Base-by-base conservation (phyloP, 2,888 invertebrate genomes). In the Parnassius orleans region DNA sequence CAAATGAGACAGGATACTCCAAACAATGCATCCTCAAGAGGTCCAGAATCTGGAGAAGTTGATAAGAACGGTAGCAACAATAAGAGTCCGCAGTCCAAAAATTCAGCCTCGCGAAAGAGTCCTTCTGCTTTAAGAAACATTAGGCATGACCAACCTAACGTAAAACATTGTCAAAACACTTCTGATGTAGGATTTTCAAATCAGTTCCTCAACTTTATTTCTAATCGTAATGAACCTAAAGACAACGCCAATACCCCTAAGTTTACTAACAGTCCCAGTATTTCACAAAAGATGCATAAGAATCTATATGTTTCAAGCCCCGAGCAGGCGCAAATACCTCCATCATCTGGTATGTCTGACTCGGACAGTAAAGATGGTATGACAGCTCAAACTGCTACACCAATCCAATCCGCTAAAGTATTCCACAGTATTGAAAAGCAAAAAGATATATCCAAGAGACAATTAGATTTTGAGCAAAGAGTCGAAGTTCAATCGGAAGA, bases 161-260 rank as follows among this genome's bases (percentile, higher is more conserved):
- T 80, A 0, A 91, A 90, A 75, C 68, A 82, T 53, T 81, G 84
- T 11, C 86, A 86, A 67, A 83, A 89, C 67, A 81, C 90, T n/a
- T 81, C 88, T 51, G 91, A 90, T 57, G 80, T 88, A 61, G 92
- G 92, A 53, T 92, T 90, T 69, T 92, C 92, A 7, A 90, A 90
- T 69, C 91, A 92, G 68, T 92, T 86, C 69, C 84, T 87, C 48
- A 92, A 88, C 72, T 92, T 89, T 70, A 92, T 88, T 71, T 84
- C 92, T 9, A 87, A 89, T 69, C 84, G 92, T 72, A 92, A 92
- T 73, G 92, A 92, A 74, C 92, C 92, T 44, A 92, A 92, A 72
- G 92, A 92, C 69, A 90, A 91, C 70, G 92, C 92, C 0, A 92
- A 92, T 69, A 92, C 92, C 50, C 91, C 92, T 65, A 92, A 93